These are phyloP conservation scores for Ischnura elegans DNA, from an alignment of 2,888 invertebrate genomes.

Conservation along the genomic window DNA sequence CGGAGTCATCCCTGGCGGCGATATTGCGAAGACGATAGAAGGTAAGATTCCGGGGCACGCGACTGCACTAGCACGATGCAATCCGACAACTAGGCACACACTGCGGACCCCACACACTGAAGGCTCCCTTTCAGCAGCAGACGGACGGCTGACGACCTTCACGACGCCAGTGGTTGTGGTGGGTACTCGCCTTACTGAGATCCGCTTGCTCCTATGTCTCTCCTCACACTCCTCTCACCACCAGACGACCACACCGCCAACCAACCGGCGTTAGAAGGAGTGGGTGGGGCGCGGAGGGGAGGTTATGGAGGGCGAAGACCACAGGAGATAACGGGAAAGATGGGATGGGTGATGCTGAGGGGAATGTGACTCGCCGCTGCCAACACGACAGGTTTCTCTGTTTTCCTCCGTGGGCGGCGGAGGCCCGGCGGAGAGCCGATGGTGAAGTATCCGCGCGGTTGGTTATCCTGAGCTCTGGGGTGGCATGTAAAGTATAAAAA, in stretches of 20 bases:
- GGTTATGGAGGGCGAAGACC: not conserved
- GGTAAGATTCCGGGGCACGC: not conserved
- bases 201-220: not conserved
- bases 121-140: not conserved
- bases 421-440: not conserved
- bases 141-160: conserved; percentile 10
- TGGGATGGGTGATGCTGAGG: not conserved
- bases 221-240: not conserved
- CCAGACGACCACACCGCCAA: not conserved
- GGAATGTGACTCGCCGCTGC: not conserved
- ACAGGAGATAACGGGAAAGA: not conserved
- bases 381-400: not conserved
- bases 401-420: not conserved
- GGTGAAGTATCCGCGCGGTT: not conserved
- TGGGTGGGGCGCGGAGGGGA: not conserved
- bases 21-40: not conserved
- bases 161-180: no score
- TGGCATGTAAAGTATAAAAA: no score
- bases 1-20: not conserved
- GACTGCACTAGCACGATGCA: not conserved
- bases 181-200: not conserved
- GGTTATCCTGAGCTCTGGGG: not conserved
- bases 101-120: not conserved
- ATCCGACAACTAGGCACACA: not conserved
- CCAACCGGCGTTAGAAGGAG: not conserved